phyloP scores from a whole-genome alignment of 1,140 invertebrate species.

The Bursaphelenchus mucronatus region DNA sequence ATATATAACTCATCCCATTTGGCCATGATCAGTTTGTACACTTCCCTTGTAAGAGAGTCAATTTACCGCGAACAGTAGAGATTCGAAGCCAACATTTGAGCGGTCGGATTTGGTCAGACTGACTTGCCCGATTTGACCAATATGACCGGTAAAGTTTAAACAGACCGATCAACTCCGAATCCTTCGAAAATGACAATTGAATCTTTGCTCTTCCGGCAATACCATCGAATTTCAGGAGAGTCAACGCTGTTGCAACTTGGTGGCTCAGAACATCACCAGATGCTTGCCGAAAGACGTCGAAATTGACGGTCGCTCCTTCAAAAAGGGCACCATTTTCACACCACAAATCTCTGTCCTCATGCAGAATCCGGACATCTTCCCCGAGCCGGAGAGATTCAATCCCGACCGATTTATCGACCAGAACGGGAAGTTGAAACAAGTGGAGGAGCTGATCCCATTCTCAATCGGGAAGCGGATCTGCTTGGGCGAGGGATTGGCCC shows the following conservation, averaged over 20 bases:
- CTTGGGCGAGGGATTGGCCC: conserved; percentile 56
- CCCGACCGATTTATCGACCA: conserved; percentile 34
- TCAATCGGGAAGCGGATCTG: conserved; percentile 20
- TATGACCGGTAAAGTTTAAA: too few relatives aligned
- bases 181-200: too few relatives aligned
- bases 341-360: background rate
- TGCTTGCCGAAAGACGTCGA: conserved; percentile 16
- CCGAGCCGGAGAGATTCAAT: conserved; percentile 23
- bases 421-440: conserved; percentile 27
- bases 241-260: conserved; percentile 22
- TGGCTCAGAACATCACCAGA: conserved; percentile 14
- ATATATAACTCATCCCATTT: too few relatives aligned
- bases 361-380: conserved; percentile 8
- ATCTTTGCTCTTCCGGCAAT: too few relatives aligned
- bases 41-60: too few relatives aligned
- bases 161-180: too few relatives aligned
- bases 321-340: conserved; percentile 26
- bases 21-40: too few relatives aligned
- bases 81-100: too few relatives aligned
- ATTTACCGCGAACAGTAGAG: too few relatives aligned
- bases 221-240: conserved; percentile 11
- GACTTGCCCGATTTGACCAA: too few relatives aligned
- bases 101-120: too few relatives aligned
- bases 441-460: conserved; percentile 34
- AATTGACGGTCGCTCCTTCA: conserved; percentile 24